These are phyloP conservation scores for Aurelia sp. DNA, from an alignment of 30 jellyfish, hydroid and myxozoan species.

Conservation along the genomic window DNA sequence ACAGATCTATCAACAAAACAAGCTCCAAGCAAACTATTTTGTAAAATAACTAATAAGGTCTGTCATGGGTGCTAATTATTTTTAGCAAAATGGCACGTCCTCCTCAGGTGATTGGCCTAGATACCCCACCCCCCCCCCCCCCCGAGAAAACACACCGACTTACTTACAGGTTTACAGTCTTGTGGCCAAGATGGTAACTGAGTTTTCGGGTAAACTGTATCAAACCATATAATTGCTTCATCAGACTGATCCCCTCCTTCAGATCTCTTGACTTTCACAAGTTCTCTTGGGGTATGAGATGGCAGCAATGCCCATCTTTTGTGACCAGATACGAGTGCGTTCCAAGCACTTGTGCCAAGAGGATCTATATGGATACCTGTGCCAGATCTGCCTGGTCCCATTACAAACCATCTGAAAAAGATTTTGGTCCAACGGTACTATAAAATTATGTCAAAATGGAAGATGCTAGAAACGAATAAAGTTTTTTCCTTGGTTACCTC, in stretches of 20 bases:
- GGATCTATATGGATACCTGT: constrained; percentile 99
- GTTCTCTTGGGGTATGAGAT: constrained; percentile 94
- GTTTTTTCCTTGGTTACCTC: too few species aligned
- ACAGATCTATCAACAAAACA: too few species aligned
- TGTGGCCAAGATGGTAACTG: constrained; percentile 95
- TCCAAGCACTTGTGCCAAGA: constrained; percentile 99
- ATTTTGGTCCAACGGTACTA: neutral
- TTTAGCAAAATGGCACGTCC: too few species aligned
- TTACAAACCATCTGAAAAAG: constrained; percentile 87
- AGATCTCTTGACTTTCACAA: constrained; percentile 72
- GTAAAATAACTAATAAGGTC: too few species aligned
- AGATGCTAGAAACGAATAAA: too few species aligned
- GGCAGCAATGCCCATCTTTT: constrained; percentile 98
- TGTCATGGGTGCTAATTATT: too few species aligned
- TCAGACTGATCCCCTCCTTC: constrained; percentile 98
- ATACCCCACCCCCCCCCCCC: too few species aligned
- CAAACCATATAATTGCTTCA: constrained; percentile 97
- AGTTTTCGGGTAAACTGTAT: constrained; percentile 76
- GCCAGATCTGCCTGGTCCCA: constrained; percentile 98
- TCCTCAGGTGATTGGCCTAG: too few species aligned
- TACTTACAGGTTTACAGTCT: constrained; percentile 92
- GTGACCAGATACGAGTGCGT: constrained; percentile 92
- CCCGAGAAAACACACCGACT: neutral
- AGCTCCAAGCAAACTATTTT: too few species aligned
- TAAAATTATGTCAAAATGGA: too few species aligned